Evolutionary conservation across 2,888 invertebrate genomes (phyloP).

Genomic region (Metacarcinus magister): DNA sequence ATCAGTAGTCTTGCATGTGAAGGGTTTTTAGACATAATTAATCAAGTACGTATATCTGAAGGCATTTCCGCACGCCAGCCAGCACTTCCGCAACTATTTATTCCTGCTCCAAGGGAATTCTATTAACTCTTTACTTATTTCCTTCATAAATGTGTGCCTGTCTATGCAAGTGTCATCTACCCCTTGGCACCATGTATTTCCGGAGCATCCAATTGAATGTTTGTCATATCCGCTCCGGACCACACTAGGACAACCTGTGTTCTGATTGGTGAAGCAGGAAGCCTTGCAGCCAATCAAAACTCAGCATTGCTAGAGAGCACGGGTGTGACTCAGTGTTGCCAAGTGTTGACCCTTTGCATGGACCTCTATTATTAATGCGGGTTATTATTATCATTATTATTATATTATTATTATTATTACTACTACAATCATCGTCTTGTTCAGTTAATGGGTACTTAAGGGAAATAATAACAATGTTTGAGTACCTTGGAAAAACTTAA

Average conservation of each 20-base stretch:
- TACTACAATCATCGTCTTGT: too few species aligned
- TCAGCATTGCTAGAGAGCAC: neutral
- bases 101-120: neutral
- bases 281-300: neutral
- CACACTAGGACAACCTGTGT: neutral
- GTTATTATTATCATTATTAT: too few species aligned
- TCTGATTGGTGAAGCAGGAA: neutral
- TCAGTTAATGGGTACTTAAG: too few species aligned
- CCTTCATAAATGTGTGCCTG: neutral
- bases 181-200: neutral
- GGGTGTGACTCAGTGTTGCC: neutral
- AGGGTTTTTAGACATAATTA: neutral
- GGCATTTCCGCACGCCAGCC: neutral
- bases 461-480: too few species aligned
- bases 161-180: neutral
- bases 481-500: too few species aligned
- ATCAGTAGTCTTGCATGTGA: neutral
- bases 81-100: slow-evolving; percentile 14
- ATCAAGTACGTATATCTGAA: neutral
- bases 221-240: neutral
- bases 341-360: neutral
- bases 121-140: neutral
- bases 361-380: neutral
- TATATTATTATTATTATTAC: neutral
- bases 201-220: neutral